Evolutionary conservation across 2,888 invertebrate genomes (phyloP), one percentile per base, ranked within the genome.

Genomic region (Seira ritae): DNA sequence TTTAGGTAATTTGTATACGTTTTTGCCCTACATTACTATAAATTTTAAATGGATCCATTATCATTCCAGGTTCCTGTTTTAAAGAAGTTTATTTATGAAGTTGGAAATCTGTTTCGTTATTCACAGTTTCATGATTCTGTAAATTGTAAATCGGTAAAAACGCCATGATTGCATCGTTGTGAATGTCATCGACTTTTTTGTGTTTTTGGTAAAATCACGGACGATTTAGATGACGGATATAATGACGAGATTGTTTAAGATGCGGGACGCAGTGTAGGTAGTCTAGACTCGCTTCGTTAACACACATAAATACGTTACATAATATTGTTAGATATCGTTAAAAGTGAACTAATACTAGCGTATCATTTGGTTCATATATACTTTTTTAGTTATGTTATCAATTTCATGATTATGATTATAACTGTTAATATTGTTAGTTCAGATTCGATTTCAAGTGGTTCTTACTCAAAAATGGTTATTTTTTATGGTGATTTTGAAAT

Each of bases 121-220:
- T 12, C 6, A 55, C 15, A 12, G 55, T 55, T 55, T 3, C 1
- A 55, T 17, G n/a, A 42, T 55, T 55, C 17, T 55, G 55, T 55
- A 55, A 55, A 12, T 55, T 55, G 55, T 55, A 55, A 55, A 12
- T 55, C 12, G 31, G 31, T 31, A 31, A 55, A n/a, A 12, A 55
- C 17, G 55, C 12, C 55, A 55, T 55, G 55, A 55, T 55, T 55
- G 31, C 31, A 31, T 31, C 31, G 31, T 31, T 4, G 31, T 55
- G 55, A 55, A 55, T 55, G 55, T 55, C 55, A 55, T 55, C 55
- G 55, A 55, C 55, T 55, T 55, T 55, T 12, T 55, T 55, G n/a
- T 55, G 17, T 31, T 31, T 31, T 31, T 31, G 31, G 31, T 31
- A 17, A 55, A 55, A 55, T 55, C 55, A 55, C 55, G 55, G 55